phyloP scores from a whole-genome alignment of 37 sponge, comb jelly and placozoan species.

The Agelas oroides region DNA sequence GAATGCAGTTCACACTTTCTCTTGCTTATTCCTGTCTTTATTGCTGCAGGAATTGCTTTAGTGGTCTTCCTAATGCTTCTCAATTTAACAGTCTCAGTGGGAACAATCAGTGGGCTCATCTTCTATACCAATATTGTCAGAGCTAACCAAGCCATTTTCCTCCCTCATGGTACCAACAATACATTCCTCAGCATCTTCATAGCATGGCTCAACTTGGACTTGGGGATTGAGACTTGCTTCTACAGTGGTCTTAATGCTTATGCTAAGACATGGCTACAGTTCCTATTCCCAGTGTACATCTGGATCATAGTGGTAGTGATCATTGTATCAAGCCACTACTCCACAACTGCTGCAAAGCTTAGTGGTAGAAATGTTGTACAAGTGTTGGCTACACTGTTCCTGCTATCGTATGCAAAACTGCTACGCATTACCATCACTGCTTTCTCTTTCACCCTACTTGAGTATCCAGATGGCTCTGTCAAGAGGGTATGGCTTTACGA shows the following conservation, averaged over 20 bases:
- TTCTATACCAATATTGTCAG: conserved; percentile 36
- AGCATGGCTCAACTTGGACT: conserved; percentile 14
- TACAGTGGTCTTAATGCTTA: conserved; percentile 37
- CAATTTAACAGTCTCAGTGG: conserved; percentile 38
- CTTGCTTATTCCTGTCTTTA: not conserved
- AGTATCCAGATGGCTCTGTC: too few relatives aligned
- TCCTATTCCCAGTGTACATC: conserved; percentile 19
- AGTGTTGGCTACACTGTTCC: conserved; percentile 23
- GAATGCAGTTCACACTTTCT: not conserved
- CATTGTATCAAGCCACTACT: conserved; percentile 1
- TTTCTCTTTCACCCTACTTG: too few relatives aligned
- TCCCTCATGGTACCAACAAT: not conserved
- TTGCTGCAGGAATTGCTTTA: not conserved
- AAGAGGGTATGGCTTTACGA: conserved; percentile 25
- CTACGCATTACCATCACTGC: not conserved
- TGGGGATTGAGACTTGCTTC: conserved; percentile 25
- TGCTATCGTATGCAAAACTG: conserved; percentile 5
- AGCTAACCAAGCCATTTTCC: conserved; percentile 1
- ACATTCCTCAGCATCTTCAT: conserved; percentile 7
- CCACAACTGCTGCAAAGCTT: not conserved
- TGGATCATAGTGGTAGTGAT: not conserved
- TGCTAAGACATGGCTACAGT: not conserved
- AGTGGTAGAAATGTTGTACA: conserved; percentile 8
- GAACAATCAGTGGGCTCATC: conserved; percentile 42
- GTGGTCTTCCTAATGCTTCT: not conserved